Percentiles rank a stretch among this genome's conserved stretches.
phyloP scores from a whole-genome alignment of 1,140 invertebrate genomes.

The Brachionus paranguensis region DNA sequence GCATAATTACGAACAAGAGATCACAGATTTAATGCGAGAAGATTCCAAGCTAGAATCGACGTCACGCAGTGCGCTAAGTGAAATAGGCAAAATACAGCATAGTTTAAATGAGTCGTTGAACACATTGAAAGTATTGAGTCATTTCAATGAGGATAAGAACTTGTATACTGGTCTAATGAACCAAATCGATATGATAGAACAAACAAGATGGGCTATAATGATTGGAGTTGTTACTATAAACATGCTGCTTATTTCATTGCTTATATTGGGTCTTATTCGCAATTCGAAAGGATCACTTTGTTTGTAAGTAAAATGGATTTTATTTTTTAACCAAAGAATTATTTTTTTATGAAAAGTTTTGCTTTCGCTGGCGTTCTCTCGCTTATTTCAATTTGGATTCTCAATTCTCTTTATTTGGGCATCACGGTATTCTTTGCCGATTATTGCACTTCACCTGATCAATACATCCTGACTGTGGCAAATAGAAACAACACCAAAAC shows the following conservation, averaged over 20 bases:
- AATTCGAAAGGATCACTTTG: slow-evolving; percentile 35
- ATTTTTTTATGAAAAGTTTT: background rate
- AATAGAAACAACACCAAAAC: slow-evolving; percentile 8
- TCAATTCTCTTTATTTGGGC: slow-evolving; percentile 31
- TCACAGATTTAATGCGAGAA: background rate
- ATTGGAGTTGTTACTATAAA: slow-evolving; percentile 32
- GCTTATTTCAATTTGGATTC: slow-evolving; percentile 27
- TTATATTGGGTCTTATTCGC: slow-evolving; percentile 1
- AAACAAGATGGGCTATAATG: slow-evolving; percentile 38
- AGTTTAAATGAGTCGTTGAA: background rate
- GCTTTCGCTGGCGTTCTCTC: slow-evolving; percentile 31
- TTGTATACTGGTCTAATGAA: background rate
- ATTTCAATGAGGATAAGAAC: slow-evolving; percentile 4
- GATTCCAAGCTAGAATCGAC: background rate
- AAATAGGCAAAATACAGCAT: background rate
- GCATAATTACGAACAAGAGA: slow-evolving; percentile 4
- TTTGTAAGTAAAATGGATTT: background rate
- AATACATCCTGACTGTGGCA: slow-evolving; percentile 16
- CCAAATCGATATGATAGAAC: background rate
- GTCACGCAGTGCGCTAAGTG: background rate
- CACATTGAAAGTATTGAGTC: background rate
- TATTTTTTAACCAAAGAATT: background rate
- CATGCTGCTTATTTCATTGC: slow-evolving; percentile 20
- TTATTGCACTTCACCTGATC: slow-evolving; percentile 31
- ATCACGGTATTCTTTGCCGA: slow-evolving; percentile 34